Conservation (phyloP, 2,113 vertebrate species). For the Balaenoptera acutorostrata region DNA sequence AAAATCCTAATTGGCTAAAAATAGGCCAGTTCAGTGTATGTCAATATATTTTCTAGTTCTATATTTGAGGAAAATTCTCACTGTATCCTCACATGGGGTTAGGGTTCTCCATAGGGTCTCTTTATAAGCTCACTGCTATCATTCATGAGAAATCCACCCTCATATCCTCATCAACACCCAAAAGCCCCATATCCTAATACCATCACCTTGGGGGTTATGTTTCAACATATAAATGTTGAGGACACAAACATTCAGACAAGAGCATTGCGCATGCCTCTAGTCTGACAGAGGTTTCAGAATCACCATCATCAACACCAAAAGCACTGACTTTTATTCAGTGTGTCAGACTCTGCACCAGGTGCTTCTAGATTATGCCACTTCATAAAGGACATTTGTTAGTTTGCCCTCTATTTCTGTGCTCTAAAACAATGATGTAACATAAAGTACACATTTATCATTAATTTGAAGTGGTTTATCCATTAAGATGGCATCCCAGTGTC, state of each 20-base stretch:
- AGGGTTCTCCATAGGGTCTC: background rate
- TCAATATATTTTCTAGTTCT: no score
- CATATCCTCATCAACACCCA: background rate
- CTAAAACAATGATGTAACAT: background rate
- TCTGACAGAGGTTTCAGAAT: background rate
- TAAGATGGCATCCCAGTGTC: background rate
- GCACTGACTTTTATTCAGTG: background rate
- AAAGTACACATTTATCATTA: background rate
- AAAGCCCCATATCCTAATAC: no score
- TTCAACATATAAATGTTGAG: background rate
- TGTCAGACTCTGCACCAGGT: accelerated
- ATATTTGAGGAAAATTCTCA: background rate
- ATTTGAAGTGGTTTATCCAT: background rate
- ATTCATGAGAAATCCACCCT: background rate
- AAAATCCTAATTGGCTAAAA: background rate
- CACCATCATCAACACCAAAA: no score
- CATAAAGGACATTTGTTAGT: no score
- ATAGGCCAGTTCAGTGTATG: no score
- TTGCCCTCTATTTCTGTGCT: background rate
- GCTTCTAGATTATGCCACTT: background rate
- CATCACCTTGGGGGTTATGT: background rate
- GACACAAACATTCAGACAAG: background rate
- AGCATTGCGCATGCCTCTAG: background rate
- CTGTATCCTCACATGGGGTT: background rate
- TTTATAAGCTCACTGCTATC: background rate